Evolutionary conservation across 2,113 vertebrate species (phyloP), one percentile per base, ranked within the genome.

Genomic region (Bothrops jararaca): DNA sequence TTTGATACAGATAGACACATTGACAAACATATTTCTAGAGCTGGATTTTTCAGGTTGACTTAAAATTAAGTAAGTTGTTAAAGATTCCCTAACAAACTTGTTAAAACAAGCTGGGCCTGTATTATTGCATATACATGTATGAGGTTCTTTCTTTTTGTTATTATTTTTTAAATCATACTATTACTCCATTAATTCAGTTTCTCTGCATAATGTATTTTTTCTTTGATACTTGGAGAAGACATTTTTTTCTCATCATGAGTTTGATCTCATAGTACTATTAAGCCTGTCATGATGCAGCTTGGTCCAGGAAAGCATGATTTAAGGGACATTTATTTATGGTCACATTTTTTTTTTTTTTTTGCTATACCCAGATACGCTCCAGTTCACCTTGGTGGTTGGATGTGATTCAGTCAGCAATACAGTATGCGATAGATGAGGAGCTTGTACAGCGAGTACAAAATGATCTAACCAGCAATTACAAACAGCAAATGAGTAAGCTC

Each of bases 381-480:
- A 97, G 95, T 94, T 97, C 98, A 94, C 98, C 98, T 90, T 99
- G 99, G 99, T 99, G 99, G 99, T 95, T 99, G 94, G 99, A 99
- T 56, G 98, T 99, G 22, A 98, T 99, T 91, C 98, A 99, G 94
- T 97, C 96, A 96, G 97, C 99, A 24, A 98, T 98, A 93, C 98
- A 98, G 56, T 98, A 98, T 96, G 97, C 98, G 89, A 96, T 97
- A 0, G 99, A 99, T 22, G 99, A 99, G 2, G 99, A 99, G 13
- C 98, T 99, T 94, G 98, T 98, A 94, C 98, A 98, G 5, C 98
- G 99, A 26, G 98, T 99, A 86, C 98, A 98, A 95, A 99, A 99
- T 0, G 99, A 99, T 97, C 97, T 99, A 94, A 98, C 98, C 0
- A 97, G 97, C 97, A 99, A 98, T 97, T 99, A 99, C 96, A 99